phyloP scores from a whole-genome alignment of 2,888 invertebrate genomes.

The Zele albiditarsus region DNA sequence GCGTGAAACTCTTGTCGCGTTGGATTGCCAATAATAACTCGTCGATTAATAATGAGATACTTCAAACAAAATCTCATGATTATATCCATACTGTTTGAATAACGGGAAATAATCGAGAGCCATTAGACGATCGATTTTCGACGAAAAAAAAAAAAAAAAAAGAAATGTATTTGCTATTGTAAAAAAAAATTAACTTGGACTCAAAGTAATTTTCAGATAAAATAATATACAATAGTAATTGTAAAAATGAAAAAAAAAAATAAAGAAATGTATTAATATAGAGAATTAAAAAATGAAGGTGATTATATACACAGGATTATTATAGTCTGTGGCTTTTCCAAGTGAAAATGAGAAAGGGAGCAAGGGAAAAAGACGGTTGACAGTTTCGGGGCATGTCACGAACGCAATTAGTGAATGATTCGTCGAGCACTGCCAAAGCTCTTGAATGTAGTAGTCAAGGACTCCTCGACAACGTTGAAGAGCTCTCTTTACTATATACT shows the following conservation, averaged over 20 bases:
- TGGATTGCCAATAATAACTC: conserved; percentile 64
- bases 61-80: conserved; percentile 64
- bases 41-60: conserved; percentile 67
- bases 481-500: conserved; percentile 57
- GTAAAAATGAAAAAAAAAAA: not conserved
- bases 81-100: conserved; percentile 64
- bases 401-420: conserved; percentile 73
- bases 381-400: conserved; percentile 70
- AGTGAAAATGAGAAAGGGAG: conserved; percentile 54
- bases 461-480: conserved; percentile 62
- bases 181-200: not conserved
- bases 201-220: not conserved
- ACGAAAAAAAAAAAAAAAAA: not conserved
- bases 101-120: conserved; percentile 59
- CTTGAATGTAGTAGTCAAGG: conserved; percentile 64
- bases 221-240: not conserved
- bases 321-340: conserved; percentile 45
- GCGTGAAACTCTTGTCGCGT: conserved; percentile 27
- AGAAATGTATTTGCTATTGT: not conserved
- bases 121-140: not conserved
- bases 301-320: conserved; percentile 18
- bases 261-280: not conserved
- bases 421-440: conserved; percentile 63
- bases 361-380: conserved; percentile 56
- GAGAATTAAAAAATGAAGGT: not conserved